Conservation (phyloP, 2,113 vertebrate genomes). For the Oreotrochilus melanogaster region DNA sequence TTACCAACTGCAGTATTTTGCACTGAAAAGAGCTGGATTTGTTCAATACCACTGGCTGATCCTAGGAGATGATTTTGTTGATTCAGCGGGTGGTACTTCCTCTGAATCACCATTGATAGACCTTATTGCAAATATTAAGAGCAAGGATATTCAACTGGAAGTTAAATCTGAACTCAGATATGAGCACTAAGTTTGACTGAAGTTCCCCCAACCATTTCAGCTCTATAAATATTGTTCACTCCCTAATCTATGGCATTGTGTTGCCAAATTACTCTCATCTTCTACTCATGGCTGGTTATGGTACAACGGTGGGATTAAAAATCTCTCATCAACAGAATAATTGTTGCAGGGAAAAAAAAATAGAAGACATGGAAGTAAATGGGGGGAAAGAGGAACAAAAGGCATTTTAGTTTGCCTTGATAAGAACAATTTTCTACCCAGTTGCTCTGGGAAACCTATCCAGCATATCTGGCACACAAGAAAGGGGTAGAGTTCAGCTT, state of each 20-base stretch:
- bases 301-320: neutral
- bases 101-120: conserved; percentile 42
- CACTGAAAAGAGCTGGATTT: neutral
- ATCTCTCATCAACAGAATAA: neutral
- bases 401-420: neutral
- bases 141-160: neutral
- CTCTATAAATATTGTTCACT: neutral
- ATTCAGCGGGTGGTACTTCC: neutral
- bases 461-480: neutral
- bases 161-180: neutral
- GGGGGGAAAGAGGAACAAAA: neutral
- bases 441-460: neutral
- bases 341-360: neutral
- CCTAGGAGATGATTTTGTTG: neutral
- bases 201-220: neutral
- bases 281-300: neutral
- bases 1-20: neutral
- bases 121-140: neutral
- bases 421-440: neutral
- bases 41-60: neutral
- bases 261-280: neutral
- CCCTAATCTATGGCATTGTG: neutral
- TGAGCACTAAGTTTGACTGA: neutral
- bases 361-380: neutral
- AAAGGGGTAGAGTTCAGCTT: neutral